Evolutionary conservation across 2,113 vertebrate genomes (phyloP), one percentile per base, ranked within the genome.

Genomic region (Rhinogobius similis): DNA sequence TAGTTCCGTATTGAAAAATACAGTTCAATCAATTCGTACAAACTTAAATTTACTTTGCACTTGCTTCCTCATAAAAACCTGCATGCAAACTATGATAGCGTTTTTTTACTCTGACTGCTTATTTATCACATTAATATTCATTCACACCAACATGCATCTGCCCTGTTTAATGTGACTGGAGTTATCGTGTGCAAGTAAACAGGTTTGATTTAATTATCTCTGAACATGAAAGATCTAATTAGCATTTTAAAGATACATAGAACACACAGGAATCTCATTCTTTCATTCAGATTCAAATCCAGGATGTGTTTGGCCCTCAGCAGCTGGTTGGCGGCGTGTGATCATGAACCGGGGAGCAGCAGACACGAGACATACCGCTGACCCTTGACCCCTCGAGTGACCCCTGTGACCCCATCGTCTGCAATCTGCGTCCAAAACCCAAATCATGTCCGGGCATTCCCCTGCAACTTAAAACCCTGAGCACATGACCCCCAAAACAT

Each of bases 301-400:
- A 24, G 29, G 13, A 26, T 55, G 63, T 52, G 68, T 81, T 43
- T 26, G 10, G 73, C 66, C 61, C 48, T 69, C 79, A 72, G 85
- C 92, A 91, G 91, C 92, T 92, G 91, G 75, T 78, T 23, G 86
- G 65, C 62, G 78, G 62, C 1, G 63, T 5, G 10, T 39, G 79
- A 52, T n/a, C n/a, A n/a, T n/a, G n/a, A n/a, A n/a, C n/a, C n/a
- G 86, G 91, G 83, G 87, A 70, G 78, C 77, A 76, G 78, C 64
- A 84, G 84, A 83, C 85, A 65, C 65, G 73, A 86, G 89, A 78
- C 90, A 89, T 27, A 68, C 64, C 43, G 77, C 68, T 84, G 89
- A 86, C 55, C 55, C 24, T 12, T 27, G 5, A 5, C 16, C 44
- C 44, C 43, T 16, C 43, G 3, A 2, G 21, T 52, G 52, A n/a